Percentiles rank a stretch among this genome's conserved stretches.
These are phyloP conservation scores for Miniopterus natalensis DNA, from an alignment of 2,113 vertebrate genomes.

Conservation along the genomic window DNA sequence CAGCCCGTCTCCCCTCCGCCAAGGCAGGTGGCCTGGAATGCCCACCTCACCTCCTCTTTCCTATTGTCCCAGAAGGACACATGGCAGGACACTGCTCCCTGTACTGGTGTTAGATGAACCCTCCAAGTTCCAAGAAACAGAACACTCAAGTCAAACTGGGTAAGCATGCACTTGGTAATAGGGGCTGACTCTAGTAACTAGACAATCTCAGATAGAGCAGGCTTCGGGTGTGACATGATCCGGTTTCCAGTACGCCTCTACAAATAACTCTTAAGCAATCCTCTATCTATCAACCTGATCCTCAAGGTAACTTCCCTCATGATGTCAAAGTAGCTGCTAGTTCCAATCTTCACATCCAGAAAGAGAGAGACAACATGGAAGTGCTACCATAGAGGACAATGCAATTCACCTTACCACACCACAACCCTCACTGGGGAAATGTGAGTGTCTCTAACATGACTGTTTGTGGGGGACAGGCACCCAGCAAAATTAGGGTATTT, in stretches of 20 bases:
- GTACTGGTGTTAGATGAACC: background rate
- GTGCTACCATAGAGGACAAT: background rate
- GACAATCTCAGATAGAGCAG: rapidly evolving
- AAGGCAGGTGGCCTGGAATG: background rate
- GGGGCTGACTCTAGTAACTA: background rate
- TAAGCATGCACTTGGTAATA: too few species aligned
- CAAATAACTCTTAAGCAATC: background rate
- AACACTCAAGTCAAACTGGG: too few species aligned
- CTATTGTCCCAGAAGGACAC: background rate
- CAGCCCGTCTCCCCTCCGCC: too few species aligned
- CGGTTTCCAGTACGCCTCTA: background rate
- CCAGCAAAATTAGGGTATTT: background rate
- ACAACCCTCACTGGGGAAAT: rapidly evolving
- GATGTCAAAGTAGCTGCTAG: background rate
- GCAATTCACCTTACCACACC: too few species aligned
- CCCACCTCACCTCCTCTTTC: background rate
- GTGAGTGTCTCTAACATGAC: background rate
- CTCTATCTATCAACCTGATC: too few species aligned
- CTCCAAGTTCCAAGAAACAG: background rate
- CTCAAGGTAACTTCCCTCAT: background rate
- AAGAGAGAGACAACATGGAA: background rate
- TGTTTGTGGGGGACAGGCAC: too few species aligned
- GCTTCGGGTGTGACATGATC: background rate
- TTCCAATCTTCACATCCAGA: background rate
- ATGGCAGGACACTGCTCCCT: background rate